These are phyloP conservation scores for Gibbula magus DNA, from an alignment of 2,888 invertebrate species.

Conservation along the genomic window DNA sequence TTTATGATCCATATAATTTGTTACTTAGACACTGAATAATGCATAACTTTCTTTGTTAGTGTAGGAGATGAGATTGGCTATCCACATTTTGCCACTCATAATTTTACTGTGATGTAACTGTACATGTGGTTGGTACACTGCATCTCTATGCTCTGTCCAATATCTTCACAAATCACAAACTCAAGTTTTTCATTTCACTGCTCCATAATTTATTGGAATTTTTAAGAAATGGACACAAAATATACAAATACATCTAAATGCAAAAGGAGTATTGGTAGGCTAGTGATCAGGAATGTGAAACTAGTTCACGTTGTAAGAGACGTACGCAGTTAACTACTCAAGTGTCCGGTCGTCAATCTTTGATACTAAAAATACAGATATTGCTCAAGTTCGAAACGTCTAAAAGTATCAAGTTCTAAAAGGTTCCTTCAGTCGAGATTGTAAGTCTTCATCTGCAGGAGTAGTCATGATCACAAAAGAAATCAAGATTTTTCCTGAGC, in stretches of 20 bases:
- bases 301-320: conserved; percentile 9
- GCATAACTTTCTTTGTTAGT: no score
- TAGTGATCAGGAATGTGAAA: conserved; percentile 30
- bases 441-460: neutral
- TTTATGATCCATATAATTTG: no score
- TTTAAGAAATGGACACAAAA: conserved; percentile 43
- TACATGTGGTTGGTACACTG: no score
- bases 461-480: neutral
- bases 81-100: neutral
- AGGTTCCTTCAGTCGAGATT: neutral
- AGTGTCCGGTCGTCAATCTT: neutral
- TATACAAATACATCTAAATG: conserved; percentile 44
- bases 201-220: conserved; percentile 31
- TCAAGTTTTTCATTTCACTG: neutral
- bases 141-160: conserved; percentile 16
- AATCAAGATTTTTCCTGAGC: neutral
- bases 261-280: conserved; percentile 35
- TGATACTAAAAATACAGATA: conserved; percentile 17
- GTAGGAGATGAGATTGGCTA: neutral
- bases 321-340: neutral
- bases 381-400: conserved; percentile 6
- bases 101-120: no score
- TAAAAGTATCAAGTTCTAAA: conserved; percentile 21
- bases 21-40: no score
- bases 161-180: neutral